These are phyloP conservation scores for Cardinalis cardinalis DNA, from an alignment of 2,113 vertebrate genomes.

Conservation along the genomic window DNA sequence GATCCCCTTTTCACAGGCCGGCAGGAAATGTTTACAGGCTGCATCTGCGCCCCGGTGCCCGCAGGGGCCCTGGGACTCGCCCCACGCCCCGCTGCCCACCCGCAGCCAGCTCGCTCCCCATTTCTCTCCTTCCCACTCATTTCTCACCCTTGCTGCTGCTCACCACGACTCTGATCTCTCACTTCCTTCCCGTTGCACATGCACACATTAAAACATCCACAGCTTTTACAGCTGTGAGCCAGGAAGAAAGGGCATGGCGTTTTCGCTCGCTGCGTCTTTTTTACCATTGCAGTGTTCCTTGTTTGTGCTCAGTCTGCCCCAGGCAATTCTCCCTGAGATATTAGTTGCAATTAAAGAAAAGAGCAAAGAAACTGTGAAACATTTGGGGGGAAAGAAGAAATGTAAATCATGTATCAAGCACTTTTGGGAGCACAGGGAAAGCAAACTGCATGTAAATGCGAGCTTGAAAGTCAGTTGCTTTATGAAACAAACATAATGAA, in stretches of 20 bases:
- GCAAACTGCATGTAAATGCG: background rate
- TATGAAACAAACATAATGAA: background rate
- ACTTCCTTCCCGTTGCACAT: background rate
- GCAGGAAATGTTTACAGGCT: accelerated
- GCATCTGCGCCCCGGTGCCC: accelerated
- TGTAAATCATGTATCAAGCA: background rate
- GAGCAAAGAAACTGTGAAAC: constrained; percentile 16
- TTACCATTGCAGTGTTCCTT: background rate
- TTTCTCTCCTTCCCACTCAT: background rate
- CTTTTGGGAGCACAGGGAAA: background rate
- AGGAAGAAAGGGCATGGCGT: background rate
- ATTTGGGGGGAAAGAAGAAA: background rate
- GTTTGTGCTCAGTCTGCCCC: background rate
- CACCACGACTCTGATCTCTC: background rate
- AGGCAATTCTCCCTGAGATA: background rate
- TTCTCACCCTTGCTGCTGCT: background rate
- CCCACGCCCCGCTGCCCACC: accelerated
- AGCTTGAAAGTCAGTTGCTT: constrained; percentile 16
- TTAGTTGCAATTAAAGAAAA: constrained; percentile 6
- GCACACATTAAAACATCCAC: background rate
- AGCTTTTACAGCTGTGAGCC: background rate
- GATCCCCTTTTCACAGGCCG: accelerated
- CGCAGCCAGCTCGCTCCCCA: accelerated
- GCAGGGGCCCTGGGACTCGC: accelerated
- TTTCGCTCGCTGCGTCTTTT: background rate